Evolutionary conservation across 2,113 vertebrate species (phyloP).

Genomic region (Osmerus eperlanus): DNA sequence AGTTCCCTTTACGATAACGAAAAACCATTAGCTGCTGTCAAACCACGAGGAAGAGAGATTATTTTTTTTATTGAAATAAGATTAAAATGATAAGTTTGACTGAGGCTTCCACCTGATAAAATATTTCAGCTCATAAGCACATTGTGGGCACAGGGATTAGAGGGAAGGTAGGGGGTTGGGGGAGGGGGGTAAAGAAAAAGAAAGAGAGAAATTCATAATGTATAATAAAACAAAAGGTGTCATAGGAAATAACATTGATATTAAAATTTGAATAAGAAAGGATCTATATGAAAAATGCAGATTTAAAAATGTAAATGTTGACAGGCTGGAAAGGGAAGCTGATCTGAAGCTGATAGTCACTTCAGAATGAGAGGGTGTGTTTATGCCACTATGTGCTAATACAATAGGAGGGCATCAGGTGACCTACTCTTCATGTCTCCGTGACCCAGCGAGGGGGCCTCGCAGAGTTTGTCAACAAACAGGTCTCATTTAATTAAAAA

Average conservation of each 20-base stretch:
- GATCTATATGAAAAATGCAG: conserved; percentile 76
- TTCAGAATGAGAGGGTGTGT: conserved; percentile 27
- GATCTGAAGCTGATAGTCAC: conserved; percentile 44
- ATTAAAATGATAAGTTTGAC: conserved; percentile 91
- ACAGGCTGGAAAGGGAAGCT: conserved; percentile 49
- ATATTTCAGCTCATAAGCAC: conserved; percentile 95
- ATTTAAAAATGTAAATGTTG: conserved; percentile 74
- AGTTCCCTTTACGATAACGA: conserved; percentile 86
- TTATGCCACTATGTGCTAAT: conserved; percentile 1
- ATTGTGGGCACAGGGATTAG: conserved; percentile 83
- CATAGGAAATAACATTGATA: conserved; percentile 80
- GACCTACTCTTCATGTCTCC: conserved; percentile 20
- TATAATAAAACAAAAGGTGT: conserved; percentile 80
- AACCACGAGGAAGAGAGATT: conserved; percentile 79
- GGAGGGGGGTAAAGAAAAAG: conserved; percentile 21
- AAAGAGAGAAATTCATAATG: conserved; percentile 76
- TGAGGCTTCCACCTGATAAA: conserved; percentile 88
- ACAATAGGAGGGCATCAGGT: conserved; percentile 7
- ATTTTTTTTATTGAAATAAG: conserved; percentile 97
- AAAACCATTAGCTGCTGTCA: conserved; percentile 93
- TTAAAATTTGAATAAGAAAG: conserved; percentile 76
- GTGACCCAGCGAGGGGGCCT: neutral
- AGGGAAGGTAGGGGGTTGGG: conserved; percentile 52
- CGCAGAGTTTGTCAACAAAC: too few relatives aligned
- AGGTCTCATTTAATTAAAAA: too few relatives aligned